Evolutionary conservation across 1,140 invertebrate genomes (phyloP).

Genomic region (Euwallacea similis): DNA sequence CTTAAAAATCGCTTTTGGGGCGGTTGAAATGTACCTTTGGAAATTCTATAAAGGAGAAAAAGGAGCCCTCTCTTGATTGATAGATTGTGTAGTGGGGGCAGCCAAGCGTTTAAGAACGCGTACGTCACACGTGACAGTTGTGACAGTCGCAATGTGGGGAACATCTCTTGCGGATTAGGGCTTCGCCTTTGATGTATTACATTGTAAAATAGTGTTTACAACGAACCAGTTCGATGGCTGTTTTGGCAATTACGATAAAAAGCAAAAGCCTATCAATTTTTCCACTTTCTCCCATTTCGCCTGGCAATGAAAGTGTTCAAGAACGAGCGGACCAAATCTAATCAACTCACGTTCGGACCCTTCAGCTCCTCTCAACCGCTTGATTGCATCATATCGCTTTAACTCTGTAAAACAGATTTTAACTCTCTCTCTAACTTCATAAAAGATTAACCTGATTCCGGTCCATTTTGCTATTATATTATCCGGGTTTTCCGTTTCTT

Average conservation of each 20-base stretch:
- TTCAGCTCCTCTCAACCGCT: constrained; percentile 28
- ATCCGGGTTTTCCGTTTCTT: constrained; percentile 1
- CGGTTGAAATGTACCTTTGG: neutral
- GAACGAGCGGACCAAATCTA: constrained; percentile 23
- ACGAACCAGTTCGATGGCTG: neutral
- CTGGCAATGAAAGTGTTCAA: constrained; percentile 20
- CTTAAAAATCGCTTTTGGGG: neutral
- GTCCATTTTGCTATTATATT: constrained; percentile 33
- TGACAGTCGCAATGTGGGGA: constrained; percentile 8
- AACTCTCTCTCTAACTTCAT: constrained; percentile 34
- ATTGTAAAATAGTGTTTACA: neutral
- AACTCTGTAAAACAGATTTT: constrained; percentile 38
- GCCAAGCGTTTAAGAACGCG: constrained; percentile 1
- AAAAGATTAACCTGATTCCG: constrained; percentile 35
- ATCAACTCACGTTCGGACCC: constrained; percentile 30
- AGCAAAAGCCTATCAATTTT: neutral
- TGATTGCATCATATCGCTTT: constrained; percentile 40
- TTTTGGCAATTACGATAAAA: neutral
- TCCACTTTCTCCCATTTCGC: neutral
- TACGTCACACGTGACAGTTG: constrained; percentile 11
- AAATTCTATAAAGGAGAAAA: neutral
- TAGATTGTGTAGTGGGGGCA: constrained; percentile 14
- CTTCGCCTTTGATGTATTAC: neutral
- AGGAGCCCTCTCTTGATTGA: constrained; percentile 8
- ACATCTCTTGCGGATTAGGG: constrained; percentile 12